Percentiles rank a stretch among this genome's conserved stretches.
phyloP scores from a whole-genome alignment of 1,140 invertebrate species.

The Globodera rostochiensis region DNA sequence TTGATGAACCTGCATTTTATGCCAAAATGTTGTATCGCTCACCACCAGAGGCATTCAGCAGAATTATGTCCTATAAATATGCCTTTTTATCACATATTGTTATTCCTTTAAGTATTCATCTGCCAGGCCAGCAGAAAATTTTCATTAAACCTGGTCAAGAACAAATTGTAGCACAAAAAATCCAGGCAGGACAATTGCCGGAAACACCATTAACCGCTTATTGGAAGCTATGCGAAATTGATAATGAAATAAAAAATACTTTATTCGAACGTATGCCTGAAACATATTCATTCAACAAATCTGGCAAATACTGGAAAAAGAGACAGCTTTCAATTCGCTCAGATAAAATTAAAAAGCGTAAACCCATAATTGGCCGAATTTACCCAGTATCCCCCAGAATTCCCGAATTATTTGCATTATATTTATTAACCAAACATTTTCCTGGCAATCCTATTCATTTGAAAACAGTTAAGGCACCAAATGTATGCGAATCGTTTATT shows the following conservation, averaged over 20 bases:
- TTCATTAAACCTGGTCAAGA: background rate
- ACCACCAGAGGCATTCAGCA: background rate
- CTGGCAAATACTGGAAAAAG: background rate
- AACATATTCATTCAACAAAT: background rate
- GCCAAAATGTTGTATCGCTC: background rate
- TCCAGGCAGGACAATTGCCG: background rate
- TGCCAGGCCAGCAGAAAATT: conserved; percentile 8
- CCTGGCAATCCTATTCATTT: no score
- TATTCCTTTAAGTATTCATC: background rate
- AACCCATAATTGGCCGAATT: conserved; percentile 5
- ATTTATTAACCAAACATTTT: no score
- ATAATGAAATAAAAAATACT: no score
- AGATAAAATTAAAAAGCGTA: background rate
- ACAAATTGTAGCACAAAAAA: background rate
- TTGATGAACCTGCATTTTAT: conserved; percentile 11
- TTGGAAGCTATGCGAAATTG: no score
- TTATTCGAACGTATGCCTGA: conserved; percentile 11
- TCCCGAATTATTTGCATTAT: no score
- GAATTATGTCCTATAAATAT: background rate
- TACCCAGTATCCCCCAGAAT: background rate
- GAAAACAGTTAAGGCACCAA: no score
- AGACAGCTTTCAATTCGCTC: no score
- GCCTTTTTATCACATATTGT: conserved; percentile 1
- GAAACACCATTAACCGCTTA: conserved; percentile 2
- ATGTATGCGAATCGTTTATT: background rate